These are phyloP conservation scores for Amia ocellicauda DNA, from an alignment of 2,113 vertebrate genomes.

Conservation along the genomic window DNA sequence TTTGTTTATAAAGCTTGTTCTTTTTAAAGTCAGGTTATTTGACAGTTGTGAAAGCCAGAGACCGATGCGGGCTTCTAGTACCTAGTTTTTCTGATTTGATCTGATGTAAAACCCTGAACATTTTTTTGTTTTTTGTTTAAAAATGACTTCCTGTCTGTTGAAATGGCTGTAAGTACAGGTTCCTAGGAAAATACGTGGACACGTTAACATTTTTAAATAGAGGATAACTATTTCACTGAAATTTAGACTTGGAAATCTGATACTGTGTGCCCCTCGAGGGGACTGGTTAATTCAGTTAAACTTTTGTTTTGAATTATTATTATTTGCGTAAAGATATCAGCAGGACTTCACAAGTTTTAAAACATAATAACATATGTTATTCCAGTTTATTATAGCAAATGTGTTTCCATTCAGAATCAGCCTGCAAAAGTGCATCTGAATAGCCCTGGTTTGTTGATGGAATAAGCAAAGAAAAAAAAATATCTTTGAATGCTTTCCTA, in stretches of 20 bases:
- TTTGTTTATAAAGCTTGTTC: constrained; percentile 62
- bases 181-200: constrained; percentile 23
- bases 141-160: constrained; percentile 66
- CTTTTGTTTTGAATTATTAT: no score
- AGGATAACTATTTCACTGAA: constrained; percentile 53
- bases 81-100: constrained; percentile 52
- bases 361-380: no score
- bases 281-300: constrained; percentile 27
- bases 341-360: neutral
- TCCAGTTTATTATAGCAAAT: neutral
- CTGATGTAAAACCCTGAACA: constrained; percentile 51
- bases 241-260: constrained; percentile 48
- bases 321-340: neutral
- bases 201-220: constrained; percentile 36
- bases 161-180: constrained; percentile 55
- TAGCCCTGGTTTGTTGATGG: constrained; percentile 27
- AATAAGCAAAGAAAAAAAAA: constrained; percentile 24
- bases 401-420: neutral
- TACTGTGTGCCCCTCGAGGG: constrained; percentile 10
- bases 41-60: constrained; percentile 74
- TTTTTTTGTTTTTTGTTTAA: constrained; percentile 58
- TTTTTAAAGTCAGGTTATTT: constrained; percentile 63
- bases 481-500: constrained; percentile 23
- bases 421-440: constrained; percentile 17
- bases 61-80: constrained; percentile 33